phyloP scores from a whole-genome alignment of 2,797 vertebrate species.

The Chiroxiphia lanceolata region DNA sequence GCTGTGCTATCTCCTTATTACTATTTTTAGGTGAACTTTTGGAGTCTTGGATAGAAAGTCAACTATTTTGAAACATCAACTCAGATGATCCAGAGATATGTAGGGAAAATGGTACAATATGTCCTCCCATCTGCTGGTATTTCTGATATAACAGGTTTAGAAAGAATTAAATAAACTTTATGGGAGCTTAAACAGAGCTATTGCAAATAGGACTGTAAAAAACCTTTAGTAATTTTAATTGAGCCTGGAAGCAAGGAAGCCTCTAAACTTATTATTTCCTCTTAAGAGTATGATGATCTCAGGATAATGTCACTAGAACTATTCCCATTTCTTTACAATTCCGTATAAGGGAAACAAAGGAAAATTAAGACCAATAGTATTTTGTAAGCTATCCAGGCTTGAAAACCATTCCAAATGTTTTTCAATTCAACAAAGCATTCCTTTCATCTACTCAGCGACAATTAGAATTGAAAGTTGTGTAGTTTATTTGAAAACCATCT shows the following conservation, averaged over 20 bases:
- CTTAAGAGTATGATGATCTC: not conserved
- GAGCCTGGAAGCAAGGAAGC: not conserved
- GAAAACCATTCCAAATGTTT: not conserved
- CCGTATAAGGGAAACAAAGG: constrained; percentile 23
- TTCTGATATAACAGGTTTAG: not conserved
- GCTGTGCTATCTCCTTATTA: not conserved
- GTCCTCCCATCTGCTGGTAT: not conserved
- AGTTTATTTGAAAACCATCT: not conserved
- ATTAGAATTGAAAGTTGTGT: not conserved
- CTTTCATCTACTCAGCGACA: not conserved
- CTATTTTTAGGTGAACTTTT: not conserved
- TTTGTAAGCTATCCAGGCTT: not conserved
- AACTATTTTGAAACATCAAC: not conserved
- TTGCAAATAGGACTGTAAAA: not conserved
- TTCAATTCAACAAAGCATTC: not conserved
- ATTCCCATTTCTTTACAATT: not conserved
- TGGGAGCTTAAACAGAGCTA: not conserved
- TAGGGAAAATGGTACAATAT: not conserved
- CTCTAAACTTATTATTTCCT: not conserved
- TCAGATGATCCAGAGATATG: not conserved
- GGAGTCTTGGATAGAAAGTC: not conserved
- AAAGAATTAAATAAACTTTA: not conserved
- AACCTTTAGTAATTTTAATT: not conserved
- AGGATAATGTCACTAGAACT: not conserved
- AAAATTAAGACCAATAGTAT: not conserved